Evolutionary conservation across 2,113 vertebrate species (phyloP), one percentile per base, ranked within the genome.

Genomic region (Monarcha castaneiventris): DNA sequence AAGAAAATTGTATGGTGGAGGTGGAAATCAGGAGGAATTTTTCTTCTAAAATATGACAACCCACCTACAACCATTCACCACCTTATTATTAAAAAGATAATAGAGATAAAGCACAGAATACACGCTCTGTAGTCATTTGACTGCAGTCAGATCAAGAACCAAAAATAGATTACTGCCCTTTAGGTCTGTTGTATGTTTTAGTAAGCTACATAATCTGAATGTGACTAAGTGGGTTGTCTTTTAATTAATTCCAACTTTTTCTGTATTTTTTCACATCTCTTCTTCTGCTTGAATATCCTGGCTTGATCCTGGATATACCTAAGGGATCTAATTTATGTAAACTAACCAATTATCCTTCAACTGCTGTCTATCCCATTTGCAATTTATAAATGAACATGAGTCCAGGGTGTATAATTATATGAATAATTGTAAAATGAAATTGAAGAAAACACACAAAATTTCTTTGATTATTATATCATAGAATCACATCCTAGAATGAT

Each of bases 41-140:
- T 95, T 96, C 59, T 90, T 93, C 73, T 79, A 59, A 90, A 94
- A 92, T 84, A 68, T 58, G 85, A 93, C 91, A 96, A 73, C 37
- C 95, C 91, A 94, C 96, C 93, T 96, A 97, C 93, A 96, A 92
- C 92, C 85, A 93, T 90, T 96, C 90, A 93, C 64, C 62, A 92
- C 88, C 93, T 94, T 95, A 89, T 97, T 96, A 95, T 96, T 96
- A 94, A 91, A 86, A 88, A 84, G 82, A 96, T 94, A 96, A 96
- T 89, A 89, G 79, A 93, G 73, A 84, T 85, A 95, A 89, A 1
- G 1, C 39, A 52, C 27, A 52, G 73, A 78, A 94, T 84, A 79
- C 69, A 82, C 0, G 30, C 73, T 84, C 41, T 61, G 33, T 32
- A 90, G 80, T 94, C n/a, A 35, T 89, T 95, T 90, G 61, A 96